Base-by-base conservation (phyloP, 2,888 invertebrate genomes). In the Lathronympha strigana region DNA sequence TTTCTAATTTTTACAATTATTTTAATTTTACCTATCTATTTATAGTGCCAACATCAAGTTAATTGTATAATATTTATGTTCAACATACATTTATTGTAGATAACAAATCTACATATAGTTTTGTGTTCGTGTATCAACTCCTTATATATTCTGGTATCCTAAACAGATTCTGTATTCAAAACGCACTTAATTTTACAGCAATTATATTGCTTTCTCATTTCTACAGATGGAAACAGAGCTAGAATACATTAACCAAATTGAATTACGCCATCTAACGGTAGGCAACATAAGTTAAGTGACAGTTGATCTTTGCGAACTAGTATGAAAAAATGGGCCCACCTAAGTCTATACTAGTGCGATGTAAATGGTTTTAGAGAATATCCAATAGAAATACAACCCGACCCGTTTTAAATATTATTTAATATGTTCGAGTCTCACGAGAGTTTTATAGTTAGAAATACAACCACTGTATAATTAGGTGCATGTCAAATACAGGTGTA, bases 1-100 rank as follows among this genome's bases (percentile, higher is more conserved):
- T 73, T 71, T 75, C 80, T 83, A 82, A 81, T 83, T 83, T 87
- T 78, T 84, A 89, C 87, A 90, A 82, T 87, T 82, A 84, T 81
- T 79, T 82, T 70, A 60, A 47, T 76, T 74, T 86, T 86, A 85
- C 83, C 89, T 90, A 90, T 86, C 86, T 87, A 83, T 74, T 76
- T 73, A 71, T 72, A 84, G 81, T 84, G 84, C 82, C 85, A 84
- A 87, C 85, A 85, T 82, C 69, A 45, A 62, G 54, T 68, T 66
- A 63, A 68, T 68, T 58, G 61, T 69, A 58, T 61, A 68, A 70
- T 68, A 71, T 68, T 72, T 68, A 73, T 70, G 69, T 72, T 70
- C 69, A 72, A 73, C 72, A 71, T 72, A 68, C 68, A 67, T 69
- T 68, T 69, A 69, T 67, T 68, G 70, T 68, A 69, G 63, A 69